Base-by-base conservation (phyloP, 2,113 vertebrate genomes). In the Puffinus mauretanicus region DNA sequence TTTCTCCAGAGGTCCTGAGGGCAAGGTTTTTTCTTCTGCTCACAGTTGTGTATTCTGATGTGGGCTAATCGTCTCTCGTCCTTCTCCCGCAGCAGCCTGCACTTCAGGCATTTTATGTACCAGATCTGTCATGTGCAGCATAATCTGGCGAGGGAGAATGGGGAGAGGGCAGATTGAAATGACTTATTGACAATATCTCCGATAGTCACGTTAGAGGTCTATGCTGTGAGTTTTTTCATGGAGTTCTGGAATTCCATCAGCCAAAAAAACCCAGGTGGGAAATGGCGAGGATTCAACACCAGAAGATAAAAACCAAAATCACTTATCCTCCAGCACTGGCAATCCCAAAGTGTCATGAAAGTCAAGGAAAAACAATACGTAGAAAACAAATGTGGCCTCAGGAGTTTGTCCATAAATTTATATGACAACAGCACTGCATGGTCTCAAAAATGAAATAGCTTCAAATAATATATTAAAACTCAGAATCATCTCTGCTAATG, bases 371-470 rank as follows among this genome's bases (percentile, higher is more conserved):
- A 97, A 95, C 92, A 96, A 55, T 73, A 94, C 66, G 52, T 9
- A 93, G 92, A 82, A 97, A 97, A 95, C 90, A 93, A 96, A 96
- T 65, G 79, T 44, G 66, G 69, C 75, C 82, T 58, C 46, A 27
- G 82, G 95, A 97, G 70, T 46, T 66, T 51, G 49, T 82, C 97
- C 90, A 77, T 96, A 96, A 96, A 97, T 98, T 97, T 89, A 85
- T 86, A 90, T 18, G 57, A 84, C 94, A 96, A 97, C 86, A 84
- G 82, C 26, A 19, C 52, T 72, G 40, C 60, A 10, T 70, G 73
- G 67, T 92, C 83, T 94, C 87, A 67, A 67, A 90, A 47, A 29
- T 36, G 65, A 67, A 97, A 87, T 0, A 47, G 49, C 51, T 93
- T 95, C 79, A 65, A 71, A 86, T 70, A 95, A 96, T 90, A 84